phyloP scores from a whole-genome alignment of 2,113 vertebrate genomes.

The Entomyzon cyanotis region DNA sequence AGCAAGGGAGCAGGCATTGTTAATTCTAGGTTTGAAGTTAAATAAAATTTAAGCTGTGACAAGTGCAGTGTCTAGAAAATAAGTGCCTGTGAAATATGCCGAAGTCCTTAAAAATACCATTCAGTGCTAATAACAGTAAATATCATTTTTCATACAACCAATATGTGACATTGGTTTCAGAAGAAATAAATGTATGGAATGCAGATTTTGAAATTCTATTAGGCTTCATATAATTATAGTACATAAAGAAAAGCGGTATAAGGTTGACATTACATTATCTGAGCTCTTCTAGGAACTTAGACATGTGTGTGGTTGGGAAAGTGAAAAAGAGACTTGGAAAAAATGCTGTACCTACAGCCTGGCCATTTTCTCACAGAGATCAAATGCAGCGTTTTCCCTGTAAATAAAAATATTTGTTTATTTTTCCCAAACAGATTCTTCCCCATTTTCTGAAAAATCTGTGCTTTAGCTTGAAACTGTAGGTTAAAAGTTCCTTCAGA shows the following conservation, averaged over 20 bases:
- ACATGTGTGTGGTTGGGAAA: conserved; percentile 30
- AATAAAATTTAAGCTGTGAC: conserved; percentile 67
- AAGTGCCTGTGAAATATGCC: conserved; percentile 61
- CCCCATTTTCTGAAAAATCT: conserved; percentile 65
- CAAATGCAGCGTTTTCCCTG: conserved; percentile 22
- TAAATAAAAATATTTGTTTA: conserved; percentile 62
- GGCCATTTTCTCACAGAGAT: conserved; percentile 18
- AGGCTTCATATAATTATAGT: conserved; percentile 59
- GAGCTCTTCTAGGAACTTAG: conserved; percentile 55
- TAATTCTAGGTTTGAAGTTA: conserved; percentile 65
- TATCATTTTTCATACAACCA: conserved; percentile 57
- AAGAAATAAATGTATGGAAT: conserved; percentile 69
- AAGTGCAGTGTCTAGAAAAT: conserved; percentile 63
- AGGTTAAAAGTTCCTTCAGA: conserved; percentile 79
- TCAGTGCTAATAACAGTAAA: conserved; percentile 62
- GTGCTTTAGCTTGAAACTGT: conserved; percentile 68
- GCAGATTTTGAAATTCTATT: conserved; percentile 66
- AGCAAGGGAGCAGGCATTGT: conserved; percentile 43
- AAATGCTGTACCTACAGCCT: conserved; percentile 2
- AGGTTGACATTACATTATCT: conserved; percentile 65
- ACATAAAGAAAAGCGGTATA: conserved; percentile 59
- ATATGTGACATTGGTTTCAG: conserved; percentile 48
- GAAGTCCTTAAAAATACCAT: conserved; percentile 61
- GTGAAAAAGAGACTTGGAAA: conserved; percentile 40
- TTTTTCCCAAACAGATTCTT: conserved; percentile 43